These are phyloP conservation scores for Drosophila prolongata DNA, from an alignment of 2,888 invertebrate genomes.

Conservation along the genomic window DNA sequence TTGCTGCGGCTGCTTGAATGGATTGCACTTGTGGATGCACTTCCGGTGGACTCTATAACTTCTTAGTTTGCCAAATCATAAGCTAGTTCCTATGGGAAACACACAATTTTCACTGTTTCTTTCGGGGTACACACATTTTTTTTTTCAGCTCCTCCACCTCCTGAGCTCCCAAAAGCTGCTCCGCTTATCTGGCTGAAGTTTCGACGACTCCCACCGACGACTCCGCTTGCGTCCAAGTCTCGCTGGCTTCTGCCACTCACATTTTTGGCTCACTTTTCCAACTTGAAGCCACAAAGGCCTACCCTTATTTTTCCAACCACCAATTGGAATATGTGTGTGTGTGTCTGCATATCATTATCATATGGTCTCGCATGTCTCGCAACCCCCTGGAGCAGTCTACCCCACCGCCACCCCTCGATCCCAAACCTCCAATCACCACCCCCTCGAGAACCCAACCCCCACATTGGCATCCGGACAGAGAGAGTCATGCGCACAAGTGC, in stretches of 20 bases:
- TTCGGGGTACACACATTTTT: constrained; percentile 38
- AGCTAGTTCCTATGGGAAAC: background rate
- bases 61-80: background rate
- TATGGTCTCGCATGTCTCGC: constrained; percentile 62
- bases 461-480: background rate
- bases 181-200: constrained; percentile 37
- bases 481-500: constrained; percentile 43
- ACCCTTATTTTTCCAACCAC: constrained; percentile 77
- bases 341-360: constrained; percentile 72
- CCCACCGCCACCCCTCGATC: constrained; percentile 11
- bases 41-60: constrained; percentile 11
- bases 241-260: constrained; percentile 42
- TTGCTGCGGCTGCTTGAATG: background rate
- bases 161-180: constrained; percentile 30
- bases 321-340: constrained; percentile 63
- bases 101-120: constrained; percentile 15
- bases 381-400: constrained; percentile 46
- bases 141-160: constrained; percentile 31
- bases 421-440: constrained; percentile 31
- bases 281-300: constrained; percentile 67
- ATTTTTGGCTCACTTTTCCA: constrained; percentile 59
- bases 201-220: constrained; percentile 43
- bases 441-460: constrained; percentile 31
- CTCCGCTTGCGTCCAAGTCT: constrained; percentile 57
- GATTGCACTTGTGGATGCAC: constrained; percentile 12